A percentile compares a stretch with the other conserved stretches of the same genome.
phyloP scores from a whole-genome alignment of 2,797 vertebrate species.

The Poecilia velifera region DNA sequence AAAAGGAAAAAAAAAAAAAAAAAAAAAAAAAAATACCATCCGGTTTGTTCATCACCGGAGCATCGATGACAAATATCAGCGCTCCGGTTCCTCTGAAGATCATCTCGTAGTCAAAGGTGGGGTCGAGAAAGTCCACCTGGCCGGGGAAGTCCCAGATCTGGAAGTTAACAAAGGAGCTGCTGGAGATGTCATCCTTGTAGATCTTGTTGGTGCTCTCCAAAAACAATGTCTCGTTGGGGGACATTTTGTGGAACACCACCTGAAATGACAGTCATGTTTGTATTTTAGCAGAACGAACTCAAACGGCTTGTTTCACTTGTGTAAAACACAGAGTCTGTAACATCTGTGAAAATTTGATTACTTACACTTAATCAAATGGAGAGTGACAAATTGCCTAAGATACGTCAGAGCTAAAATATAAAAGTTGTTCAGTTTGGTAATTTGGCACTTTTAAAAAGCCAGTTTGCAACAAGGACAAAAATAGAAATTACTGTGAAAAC shows the following conservation, averaged over 20 bases:
- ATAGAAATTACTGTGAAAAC: neutral
- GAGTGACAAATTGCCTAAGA: neutral
- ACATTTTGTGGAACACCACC: conserved; percentile 99
- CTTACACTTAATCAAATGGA: neutral
- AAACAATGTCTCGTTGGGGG: conserved; percentile 98
- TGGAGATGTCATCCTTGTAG: conserved; percentile 99
- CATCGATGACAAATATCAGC: conserved; percentile 98
- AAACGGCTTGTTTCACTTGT: neutral
- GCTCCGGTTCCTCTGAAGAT: conserved; percentile 99
- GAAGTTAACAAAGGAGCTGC: conserved; percentile 99
- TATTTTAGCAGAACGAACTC: neutral
- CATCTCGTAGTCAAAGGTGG: conserved; percentile 99
- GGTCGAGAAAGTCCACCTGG: conserved; percentile 99
- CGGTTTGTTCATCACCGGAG: conserved; percentile 86
- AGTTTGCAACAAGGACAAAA: neutral
- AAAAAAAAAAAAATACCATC: neutral
- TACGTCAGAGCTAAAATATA: neutral
- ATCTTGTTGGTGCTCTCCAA: conserved; percentile 99
- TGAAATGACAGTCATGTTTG: conserved; percentile 63
- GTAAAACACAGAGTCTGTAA: neutral
- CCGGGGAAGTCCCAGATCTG: conserved; percentile 99
- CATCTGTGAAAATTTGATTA: neutral
- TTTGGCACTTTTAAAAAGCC: neutral
- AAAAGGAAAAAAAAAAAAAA: neutral
- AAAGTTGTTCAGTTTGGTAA: neutral